Evolutionary conservation across 1,140 invertebrate genomes (phyloP).

Genomic region (Theocolax elegans): DNA sequence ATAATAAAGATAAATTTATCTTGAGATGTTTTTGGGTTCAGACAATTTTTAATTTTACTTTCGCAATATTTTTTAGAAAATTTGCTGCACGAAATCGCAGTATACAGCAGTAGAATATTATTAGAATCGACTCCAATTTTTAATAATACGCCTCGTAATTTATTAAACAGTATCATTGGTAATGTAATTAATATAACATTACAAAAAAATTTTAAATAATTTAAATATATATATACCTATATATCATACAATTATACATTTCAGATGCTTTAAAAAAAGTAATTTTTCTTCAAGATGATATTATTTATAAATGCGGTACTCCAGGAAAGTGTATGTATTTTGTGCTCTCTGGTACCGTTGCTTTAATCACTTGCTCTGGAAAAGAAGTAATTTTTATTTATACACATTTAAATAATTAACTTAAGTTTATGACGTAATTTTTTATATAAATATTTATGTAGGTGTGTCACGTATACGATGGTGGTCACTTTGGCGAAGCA

Average conservation of each 20-base stretch:
- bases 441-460: slow-evolving; percentile 42
- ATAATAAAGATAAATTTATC: no score
- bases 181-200: not conserved
- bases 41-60: no score
- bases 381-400: slow-evolving; percentile 62
- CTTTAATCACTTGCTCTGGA: slow-evolving; percentile 67
- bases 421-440: slow-evolving; percentile 1
- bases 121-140: slow-evolving; percentile 49
- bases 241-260: not conserved
- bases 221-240: not conserved
- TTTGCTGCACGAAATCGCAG: slow-evolving; percentile 53
- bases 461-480: slow-evolving; percentile 66
- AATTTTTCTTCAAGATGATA: slow-evolving; percentile 53
- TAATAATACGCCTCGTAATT: slow-evolving; percentile 46
- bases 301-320: slow-evolving; percentile 64
- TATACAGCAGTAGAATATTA: slow-evolving; percentile 47
- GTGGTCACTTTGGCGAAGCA: slow-evolving; percentile 66
- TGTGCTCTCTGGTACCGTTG: slow-evolving; percentile 68
- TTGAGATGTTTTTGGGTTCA: no score
- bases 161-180: slow-evolving; percentile 53
- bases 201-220: not conserved
- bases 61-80: no score
- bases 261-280: slow-evolving; percentile 48
- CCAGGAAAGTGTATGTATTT: slow-evolving; percentile 71
- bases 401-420: not conserved